Evolutionary conservation across 2,888 invertebrate species (phyloP).

Genomic region (Odontomyia ornata): DNA sequence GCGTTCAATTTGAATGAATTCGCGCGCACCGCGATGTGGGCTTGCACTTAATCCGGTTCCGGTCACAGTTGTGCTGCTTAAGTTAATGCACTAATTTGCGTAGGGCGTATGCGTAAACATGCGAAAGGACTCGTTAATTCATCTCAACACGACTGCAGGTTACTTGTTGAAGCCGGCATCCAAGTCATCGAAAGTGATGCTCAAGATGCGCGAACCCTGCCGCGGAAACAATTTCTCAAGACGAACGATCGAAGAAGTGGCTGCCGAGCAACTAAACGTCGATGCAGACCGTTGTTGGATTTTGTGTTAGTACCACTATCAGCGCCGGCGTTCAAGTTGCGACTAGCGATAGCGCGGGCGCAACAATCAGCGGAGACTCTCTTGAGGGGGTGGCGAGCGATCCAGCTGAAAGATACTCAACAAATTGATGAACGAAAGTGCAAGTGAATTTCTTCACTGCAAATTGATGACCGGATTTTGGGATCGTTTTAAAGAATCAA

Average conservation of each 20-base stretch:
- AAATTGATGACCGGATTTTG: too few relatives aligned
- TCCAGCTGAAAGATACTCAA: too few relatives aligned
- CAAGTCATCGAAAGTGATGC: not conserved
- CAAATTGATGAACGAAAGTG: too few relatives aligned
- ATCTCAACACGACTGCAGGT: not conserved
- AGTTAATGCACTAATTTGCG: not conserved
- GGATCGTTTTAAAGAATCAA: too few relatives aligned
- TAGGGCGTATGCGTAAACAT: not conserved
- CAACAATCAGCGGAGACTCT: too few relatives aligned
- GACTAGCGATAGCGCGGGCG: too few relatives aligned
- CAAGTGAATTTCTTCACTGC: too few relatives aligned
- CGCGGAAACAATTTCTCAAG: not conserved
- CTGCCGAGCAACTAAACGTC: slow-evolving; percentile 26
- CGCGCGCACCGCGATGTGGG: not conserved
- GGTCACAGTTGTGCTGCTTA: not conserved
- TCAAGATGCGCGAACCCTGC: not conserved
- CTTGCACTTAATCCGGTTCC: not conserved
- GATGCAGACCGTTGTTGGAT: not conserved
- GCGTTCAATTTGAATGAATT: slow-evolving; percentile 8
- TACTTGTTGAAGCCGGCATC: not conserved
- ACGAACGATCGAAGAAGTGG: slow-evolving; percentile 2
- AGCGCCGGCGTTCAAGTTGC: too few relatives aligned
- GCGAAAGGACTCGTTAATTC: not conserved
- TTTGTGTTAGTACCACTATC: slow-evolving; percentile 1
- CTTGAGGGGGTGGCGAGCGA: too few relatives aligned